These are phyloP conservation scores for Willisornis vidua DNA, from an alignment of 2,113 vertebrate genomes.

Conservation along the genomic window DNA sequence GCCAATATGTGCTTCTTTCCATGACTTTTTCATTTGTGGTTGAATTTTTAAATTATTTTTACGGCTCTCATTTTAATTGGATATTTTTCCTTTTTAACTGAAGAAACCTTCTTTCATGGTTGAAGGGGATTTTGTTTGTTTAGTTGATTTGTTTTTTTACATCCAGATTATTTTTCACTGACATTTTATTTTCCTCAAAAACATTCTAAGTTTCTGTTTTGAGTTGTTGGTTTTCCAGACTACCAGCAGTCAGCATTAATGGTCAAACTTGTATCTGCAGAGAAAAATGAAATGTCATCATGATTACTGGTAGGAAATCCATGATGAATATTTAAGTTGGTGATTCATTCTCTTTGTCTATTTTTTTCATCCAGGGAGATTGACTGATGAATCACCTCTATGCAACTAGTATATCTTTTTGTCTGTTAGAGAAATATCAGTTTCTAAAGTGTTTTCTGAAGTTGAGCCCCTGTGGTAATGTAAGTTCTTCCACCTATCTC, in stretches of 20 bases:
- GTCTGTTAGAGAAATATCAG: background rate
- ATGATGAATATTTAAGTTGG: slow-evolving; percentile 19
- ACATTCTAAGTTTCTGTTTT: slow-evolving; percentile 3
- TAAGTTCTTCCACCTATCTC: background rate
- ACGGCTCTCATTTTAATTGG: background rate
- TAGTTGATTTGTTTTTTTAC: background rate
- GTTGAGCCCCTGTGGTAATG: background rate
- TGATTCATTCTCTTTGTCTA: background rate
- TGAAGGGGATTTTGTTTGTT: background rate
- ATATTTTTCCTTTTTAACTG: background rate
- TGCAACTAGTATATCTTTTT: background rate
- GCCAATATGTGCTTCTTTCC: background rate
- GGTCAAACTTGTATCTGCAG: background rate
- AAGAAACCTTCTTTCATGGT: background rate
- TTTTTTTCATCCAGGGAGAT: background rate
- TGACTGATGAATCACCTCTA: background rate
- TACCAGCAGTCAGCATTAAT: background rate
- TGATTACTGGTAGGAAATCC: background rate
- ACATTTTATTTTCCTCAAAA: background rate
- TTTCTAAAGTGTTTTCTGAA: slow-evolving; percentile 1
- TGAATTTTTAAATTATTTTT: background rate
- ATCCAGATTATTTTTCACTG: background rate
- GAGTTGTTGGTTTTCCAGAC: background rate
- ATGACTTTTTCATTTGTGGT: background rate
- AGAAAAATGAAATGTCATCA: background rate